Evolutionary conservation across 2,797 vertebrate genomes (phyloP), one percentile per base, ranked within the genome.

Genomic region (Dendrocincla tyrannina): DNA sequence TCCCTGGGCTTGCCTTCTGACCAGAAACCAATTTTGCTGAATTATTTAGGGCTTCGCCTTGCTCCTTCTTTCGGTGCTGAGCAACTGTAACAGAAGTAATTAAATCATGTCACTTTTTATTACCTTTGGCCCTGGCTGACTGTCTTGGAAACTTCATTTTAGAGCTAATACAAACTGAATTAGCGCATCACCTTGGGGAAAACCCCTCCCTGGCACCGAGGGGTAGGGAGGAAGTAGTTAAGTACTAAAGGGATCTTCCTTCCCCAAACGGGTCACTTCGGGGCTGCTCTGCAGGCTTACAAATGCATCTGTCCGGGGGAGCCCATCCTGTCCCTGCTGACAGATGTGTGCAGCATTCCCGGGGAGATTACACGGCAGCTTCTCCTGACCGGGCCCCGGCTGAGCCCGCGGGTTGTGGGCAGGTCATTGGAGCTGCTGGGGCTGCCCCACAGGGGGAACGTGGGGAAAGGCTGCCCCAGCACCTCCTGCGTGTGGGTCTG

Each of bases 21-120:
- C 95, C 96, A 97, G 96, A 96, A 97, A 97, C 84, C 87, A 91
- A 88, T 97, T 97, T 96, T 97, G 86, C 93, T 96, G 97, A 92
- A 96, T 98, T 98, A 98, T 98, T 98, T 98, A 96, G 96, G 94
- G 95, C 97, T 98, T 98, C 94, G 72, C 95, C 95, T 97, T 67
- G 72, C 91, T 89, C 97, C 97, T 97, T 97, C 91, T 93, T 97
- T 93, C 44, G 37, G 94, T 98, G 96, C 97, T 94, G 97, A 94
- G 97, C 96, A 97, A 97, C 97, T 91, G 68, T 98, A 97, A 97
- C 96, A 97, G 97, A 95, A 97, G 93, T 97, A 97, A 98, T 98
- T 98, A 98, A 98, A 97, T 97, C 96, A 96, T 97, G 97, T 97
- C 97, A 95, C 96, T 97, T 98, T 98, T 97, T 98, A 97, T 98